Percentiles rank a stretch among this genome's conserved stretches.
These are phyloP conservation scores for Florisuga fusca DNA, from an alignment of 2,797 vertebrate species.

Conservation along the genomic window DNA sequence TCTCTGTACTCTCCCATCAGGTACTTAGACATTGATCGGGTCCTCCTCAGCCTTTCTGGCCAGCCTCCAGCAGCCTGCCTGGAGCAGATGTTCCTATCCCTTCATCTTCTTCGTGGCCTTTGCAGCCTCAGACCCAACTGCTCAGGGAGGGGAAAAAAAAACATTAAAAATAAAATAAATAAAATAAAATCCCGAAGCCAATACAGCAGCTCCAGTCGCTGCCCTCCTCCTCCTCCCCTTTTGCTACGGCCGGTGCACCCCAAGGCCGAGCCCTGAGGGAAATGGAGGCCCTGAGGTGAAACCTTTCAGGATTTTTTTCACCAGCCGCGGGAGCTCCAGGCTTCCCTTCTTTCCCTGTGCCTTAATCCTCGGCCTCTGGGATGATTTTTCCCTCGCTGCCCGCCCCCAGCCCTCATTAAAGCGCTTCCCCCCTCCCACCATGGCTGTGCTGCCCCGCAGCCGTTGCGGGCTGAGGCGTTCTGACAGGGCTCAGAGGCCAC, in stretches of 20 bases:
- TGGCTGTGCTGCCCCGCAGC: no score
- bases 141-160: neutral
- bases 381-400: no score
- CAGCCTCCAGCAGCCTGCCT: accelerated
- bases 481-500: no score
- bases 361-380: no score
- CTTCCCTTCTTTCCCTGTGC: neutral
- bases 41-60: neutral
- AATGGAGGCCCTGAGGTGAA: neutral
- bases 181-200: neutral
- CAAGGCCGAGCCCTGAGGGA: accelerated
- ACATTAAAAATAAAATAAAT: no score
- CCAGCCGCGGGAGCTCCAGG: accelerated
- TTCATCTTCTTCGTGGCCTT: slow-evolving; percentile 28
- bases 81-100: neutral
- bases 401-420: accelerated
- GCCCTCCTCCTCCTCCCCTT: neutral
- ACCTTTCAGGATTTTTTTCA: accelerated
- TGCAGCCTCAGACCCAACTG: neutral
- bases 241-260: no score
- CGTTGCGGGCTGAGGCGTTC: neutral
- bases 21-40: accelerated
- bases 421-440: no score
- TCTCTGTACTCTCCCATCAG: no score
- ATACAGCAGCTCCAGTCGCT: accelerated